Base-by-base conservation (phyloP, 2,888 invertebrate genomes). In the Trichacis sp. region DNA sequence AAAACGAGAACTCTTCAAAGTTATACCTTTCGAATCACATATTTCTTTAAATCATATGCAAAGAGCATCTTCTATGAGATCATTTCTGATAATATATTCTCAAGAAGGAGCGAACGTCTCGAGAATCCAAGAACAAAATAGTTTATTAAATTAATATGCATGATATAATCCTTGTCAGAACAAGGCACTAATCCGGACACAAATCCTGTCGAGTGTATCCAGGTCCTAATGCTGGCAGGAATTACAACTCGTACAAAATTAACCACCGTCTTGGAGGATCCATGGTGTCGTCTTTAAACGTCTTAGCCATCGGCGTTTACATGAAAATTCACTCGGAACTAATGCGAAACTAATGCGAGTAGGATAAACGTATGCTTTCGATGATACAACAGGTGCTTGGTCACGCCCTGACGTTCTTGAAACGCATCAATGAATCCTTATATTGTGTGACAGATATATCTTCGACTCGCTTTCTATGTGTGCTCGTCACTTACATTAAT, bases 141-240 rank as follows among this genome's bases (percentile, higher is more conserved):
- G n/a, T n/a, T n/a, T n/a, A n/a, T n/a, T n/a, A n/a, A n/a, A n/a
- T n/a, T n/a, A 79, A 81, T 76, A 77, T 79, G 77, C 77, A 81
- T 80, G 77, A 81, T 83, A 83, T 83, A 84, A 84, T 83, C 84
- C 81, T 76, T 74, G 77, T 75, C 77, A 79, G 75, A 80, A 80
- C 81, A 80, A 77, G 80, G 71, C 77, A 69, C 61, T 68, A 69
- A 70, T 72, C 69, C 55, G 43, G 70, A 72, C 70, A 62, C 56
- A 67, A 70, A 71, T 73, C 75, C 76, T 71, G 64, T 67, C 73
- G 54, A 72, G 71, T 70, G 73, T 70, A 24, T 24, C 70, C 73
- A 65, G 68, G 68, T 60, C 71, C 69, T 64, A 71, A 73, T 72
- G 68, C 69, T 73, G 73, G 73, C 73, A 73, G 70, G 81, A 81